These are phyloP conservation scores for Drosophila eugracilis DNA, from an alignment of 1,140 invertebrate species.

Conservation along the genomic window DNA sequence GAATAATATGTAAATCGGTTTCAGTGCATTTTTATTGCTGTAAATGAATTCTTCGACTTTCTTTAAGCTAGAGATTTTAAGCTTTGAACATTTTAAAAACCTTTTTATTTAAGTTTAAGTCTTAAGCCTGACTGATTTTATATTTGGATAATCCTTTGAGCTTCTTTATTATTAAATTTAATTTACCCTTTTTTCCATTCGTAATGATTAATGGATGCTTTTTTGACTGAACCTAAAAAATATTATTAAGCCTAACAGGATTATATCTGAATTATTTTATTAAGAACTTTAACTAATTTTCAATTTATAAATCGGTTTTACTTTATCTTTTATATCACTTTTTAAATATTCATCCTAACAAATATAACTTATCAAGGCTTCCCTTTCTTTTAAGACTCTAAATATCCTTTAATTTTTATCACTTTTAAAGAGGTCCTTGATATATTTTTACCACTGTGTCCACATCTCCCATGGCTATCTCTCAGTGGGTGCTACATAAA, in stretches of 20 bases:
- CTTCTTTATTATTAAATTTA: background rate
- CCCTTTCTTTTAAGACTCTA: background rate
- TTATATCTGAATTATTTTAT: too few species aligned
- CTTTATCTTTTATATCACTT: too few species aligned
- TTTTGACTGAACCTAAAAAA: too few species aligned
- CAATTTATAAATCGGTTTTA: too few species aligned
- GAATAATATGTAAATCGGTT: constrained; percentile 28
- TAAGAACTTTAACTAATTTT: too few species aligned
- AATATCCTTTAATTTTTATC: background rate
- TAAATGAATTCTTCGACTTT: background rate
- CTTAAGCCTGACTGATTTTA: background rate
- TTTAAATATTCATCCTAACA: background rate
- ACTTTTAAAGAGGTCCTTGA: background rate
- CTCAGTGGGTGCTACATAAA: constrained; percentile 66
- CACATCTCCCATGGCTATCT: constrained; percentile 56
- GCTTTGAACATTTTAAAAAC: background rate
- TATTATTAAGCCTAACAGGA: too few species aligned
- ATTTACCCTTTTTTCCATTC: too few species aligned
- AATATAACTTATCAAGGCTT: background rate
- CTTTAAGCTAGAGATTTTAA: background rate
- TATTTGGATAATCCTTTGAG: background rate
- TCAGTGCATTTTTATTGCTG: constrained; percentile 8
- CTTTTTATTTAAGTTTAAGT: background rate
- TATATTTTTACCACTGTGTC: constrained; percentile 17
- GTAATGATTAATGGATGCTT: too few species aligned